These are phyloP conservation scores for Tholera decimalis DNA, from an alignment of 2,888 invertebrate genomes.

Conservation along the genomic window DNA sequence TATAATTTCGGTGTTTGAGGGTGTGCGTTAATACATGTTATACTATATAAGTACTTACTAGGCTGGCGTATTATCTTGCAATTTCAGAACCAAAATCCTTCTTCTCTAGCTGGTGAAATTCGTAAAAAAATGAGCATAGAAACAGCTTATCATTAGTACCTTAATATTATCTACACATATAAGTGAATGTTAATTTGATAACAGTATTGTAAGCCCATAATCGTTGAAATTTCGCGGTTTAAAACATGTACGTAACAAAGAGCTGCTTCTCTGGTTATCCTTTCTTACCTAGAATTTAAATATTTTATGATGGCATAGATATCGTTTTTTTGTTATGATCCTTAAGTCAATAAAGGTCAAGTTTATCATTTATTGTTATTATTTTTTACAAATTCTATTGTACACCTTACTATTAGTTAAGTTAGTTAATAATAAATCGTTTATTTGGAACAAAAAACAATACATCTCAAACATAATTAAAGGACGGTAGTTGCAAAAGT, in stretches of 20 bases:
- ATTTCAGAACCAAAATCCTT: neutral
- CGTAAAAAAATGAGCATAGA: neutral
- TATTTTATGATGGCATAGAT: constrained; percentile 8
- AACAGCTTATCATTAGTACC: neutral
- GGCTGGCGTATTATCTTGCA: neutral
- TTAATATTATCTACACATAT: neutral
- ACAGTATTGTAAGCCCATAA: neutral
- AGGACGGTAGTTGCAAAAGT: too few species aligned
- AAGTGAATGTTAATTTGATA: neutral
- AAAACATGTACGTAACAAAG: neutral
- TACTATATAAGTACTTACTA: too few species aligned
- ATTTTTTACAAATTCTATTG: too few species aligned
- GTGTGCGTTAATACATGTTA: too few species aligned
- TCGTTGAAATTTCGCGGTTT: too few species aligned
- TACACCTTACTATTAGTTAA: too few species aligned
- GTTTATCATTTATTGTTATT: too few species aligned
- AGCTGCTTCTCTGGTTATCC: constrained; percentile 31
- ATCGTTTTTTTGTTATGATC: neutral
- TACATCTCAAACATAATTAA: too few species aligned
- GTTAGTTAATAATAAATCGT: too few species aligned
- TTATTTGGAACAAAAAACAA: too few species aligned
- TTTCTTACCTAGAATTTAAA: neutral
- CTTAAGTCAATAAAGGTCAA: too few species aligned
- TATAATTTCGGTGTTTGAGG: too few species aligned
- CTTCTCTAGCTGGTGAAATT: neutral